phyloP scores from a whole-genome alignment of 2,797 vertebrate species.

The Sebastes elongatus region DNA sequence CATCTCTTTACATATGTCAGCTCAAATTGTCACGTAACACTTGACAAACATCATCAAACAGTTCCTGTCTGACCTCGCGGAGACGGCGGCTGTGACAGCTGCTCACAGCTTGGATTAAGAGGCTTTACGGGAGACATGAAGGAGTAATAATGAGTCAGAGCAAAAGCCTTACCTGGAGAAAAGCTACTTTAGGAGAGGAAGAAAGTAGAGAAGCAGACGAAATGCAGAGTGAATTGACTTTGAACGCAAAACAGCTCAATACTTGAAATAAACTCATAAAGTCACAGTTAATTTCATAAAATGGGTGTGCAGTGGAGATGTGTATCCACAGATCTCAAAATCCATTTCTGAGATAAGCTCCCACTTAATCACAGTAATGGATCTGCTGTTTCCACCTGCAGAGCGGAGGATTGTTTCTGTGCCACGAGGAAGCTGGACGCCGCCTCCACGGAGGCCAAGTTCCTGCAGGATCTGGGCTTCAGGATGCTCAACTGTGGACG shows the following conservation, averaged over 20 bases:
- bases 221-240: constrained; percentile 4
- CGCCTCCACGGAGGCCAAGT: constrained; percentile 84
- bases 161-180: constrained; percentile 37
- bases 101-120: constrained; percentile 32
- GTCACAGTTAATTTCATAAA: neutral
- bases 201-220: neutral
- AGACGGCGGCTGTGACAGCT: constrained; percentile 42
- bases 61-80: constrained; percentile 16
- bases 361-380: constrained; percentile 42
- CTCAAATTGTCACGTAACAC: constrained; percentile 39
- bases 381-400: constrained; percentile 58
- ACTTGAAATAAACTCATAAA: neutral
- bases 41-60: constrained; percentile 15
- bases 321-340: constrained; percentile 15
- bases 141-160: constrained; percentile 44
- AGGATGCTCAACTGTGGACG: constrained; percentile 87
- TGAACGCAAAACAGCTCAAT: constrained; percentile 9
- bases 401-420: constrained; percentile 84
- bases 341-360: constrained; percentile 42
- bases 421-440: constrained; percentile 82
- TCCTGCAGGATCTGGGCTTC: constrained; percentile 86
- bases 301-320: neutral
- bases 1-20: constrained; percentile 22
- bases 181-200: constrained; percentile 37
- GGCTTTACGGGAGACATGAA: constrained; percentile 23